phyloP scores from a whole-genome alignment of 2,888 invertebrate genomes.

The Lycaena phlaeas region DNA sequence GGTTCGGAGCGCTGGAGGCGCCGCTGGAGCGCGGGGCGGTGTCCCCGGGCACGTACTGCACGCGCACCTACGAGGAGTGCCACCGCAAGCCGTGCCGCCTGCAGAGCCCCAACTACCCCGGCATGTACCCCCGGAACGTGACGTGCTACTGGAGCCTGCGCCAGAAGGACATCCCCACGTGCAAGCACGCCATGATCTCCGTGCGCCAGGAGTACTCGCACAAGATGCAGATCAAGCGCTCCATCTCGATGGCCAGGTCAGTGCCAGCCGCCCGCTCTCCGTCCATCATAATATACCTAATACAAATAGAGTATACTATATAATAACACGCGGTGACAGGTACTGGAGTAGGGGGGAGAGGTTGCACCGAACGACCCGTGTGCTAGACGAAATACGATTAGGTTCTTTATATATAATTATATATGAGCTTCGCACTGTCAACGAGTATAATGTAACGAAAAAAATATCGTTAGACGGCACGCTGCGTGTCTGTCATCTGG shows the following conservation, averaged over 20 bases:
- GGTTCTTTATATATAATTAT: too few relatives aligned
- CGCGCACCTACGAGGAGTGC: conserved; percentile 89
- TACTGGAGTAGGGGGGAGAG: too few relatives aligned
- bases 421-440: too few relatives aligned
- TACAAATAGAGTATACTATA: too few relatives aligned
- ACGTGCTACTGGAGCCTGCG: conserved; percentile 92
- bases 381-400: too few relatives aligned
- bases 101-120: conserved; percentile 93
- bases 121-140: conserved; percentile 90
- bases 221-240: conserved; percentile 80
- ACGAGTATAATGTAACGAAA: too few relatives aligned
- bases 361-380: too few relatives aligned
- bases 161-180: conserved; percentile 88
- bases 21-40: conserved; percentile 88
- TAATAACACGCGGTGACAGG: too few relatives aligned
- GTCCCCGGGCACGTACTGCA: conserved; percentile 88
- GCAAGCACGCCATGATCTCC: conserved; percentile 93
- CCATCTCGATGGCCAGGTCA: conserved; percentile 76
- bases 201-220: conserved; percentile 84
- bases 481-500: too few relatives aligned
- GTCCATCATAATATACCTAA: too few relatives aligned
- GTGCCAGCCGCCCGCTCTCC: too few relatives aligned
- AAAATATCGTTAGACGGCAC: too few relatives aligned
- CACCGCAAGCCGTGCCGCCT: conserved; percentile 87
- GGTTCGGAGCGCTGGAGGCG: conserved; percentile 83